Evolutionary conservation across 1,140 invertebrate species (phyloP), one percentile per base, ranked within the genome.

Genomic region (Metaphire vulgaris): DNA sequence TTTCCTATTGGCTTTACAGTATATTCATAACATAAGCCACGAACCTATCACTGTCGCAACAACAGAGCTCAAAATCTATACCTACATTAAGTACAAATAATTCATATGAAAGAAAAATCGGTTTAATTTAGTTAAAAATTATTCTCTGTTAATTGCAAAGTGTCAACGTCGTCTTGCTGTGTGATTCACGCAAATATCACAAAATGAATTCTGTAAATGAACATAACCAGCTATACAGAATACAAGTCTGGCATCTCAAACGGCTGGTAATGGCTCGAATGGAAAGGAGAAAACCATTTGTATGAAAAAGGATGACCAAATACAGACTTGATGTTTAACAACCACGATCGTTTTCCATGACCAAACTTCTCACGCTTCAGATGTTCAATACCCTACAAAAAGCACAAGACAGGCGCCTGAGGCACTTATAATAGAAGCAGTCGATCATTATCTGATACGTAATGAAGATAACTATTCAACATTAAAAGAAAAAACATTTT

Each of bases 291-390:
- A 82, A 98, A 94, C 95, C 95, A 98, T 6, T 91, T 90, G 66
- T 97, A 85, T 0, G 93, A 95, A 85, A 98, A 97, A 69, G 93
- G 88, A 75, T 84, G 83, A 33, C 96, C 96, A 87, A 98, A 98
- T 0, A 98, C 95, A 2, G 93, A 91, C 83, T 96, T 93, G 78
- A 98, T 92, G 80, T 93, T 96, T 88, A 95, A 93, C 92, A 95
- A 96, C 69, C 92, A 88, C 0, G 93, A 95, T 80, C 94, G 94
- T 79, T 93, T 92, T 26, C 92, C 91, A 93, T 94, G 96, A 15
- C 92, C 88, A 0, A 93, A 93, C 85, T 95, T 91, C 84, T 97
- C 95, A 83, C 95, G 95, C 86, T 97, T 97, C 80, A 97, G 85
- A 87, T 96, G 93, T 84, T 97, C 95, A 80, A 97, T 97, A 64